phyloP scores from a whole-genome alignment of 2,888 invertebrate species.

The Watsonalla cultraria region DNA sequence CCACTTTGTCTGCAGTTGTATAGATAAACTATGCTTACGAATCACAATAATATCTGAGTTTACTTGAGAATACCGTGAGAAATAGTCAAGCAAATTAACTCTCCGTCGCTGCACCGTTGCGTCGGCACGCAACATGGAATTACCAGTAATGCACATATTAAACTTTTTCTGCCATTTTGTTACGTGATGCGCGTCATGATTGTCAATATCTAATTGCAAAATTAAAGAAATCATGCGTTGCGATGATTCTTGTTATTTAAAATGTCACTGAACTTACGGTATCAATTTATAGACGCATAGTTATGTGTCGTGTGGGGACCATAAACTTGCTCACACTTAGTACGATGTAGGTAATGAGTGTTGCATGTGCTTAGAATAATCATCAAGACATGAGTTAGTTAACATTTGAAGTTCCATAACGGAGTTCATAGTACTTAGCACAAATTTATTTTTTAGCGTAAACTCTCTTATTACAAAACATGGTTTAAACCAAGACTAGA shows the following conservation, averaged over 20 bases:
- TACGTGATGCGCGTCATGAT: conserved; percentile 43
- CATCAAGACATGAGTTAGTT: too few species aligned
- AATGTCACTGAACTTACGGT: too few species aligned
- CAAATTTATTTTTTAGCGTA: conserved; percentile 49
- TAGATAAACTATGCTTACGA: conserved; percentile 22
- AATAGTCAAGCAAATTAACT: conserved; percentile 57
- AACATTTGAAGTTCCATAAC: too few species aligned
- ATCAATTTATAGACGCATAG: too few species aligned
- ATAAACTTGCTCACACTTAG: too few species aligned
- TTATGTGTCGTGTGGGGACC: too few species aligned
- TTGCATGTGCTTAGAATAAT: too few species aligned
- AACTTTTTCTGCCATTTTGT: conserved; percentile 39
- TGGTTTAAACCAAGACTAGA: conserved; percentile 57
- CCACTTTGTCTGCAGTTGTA: conserved; percentile 16
- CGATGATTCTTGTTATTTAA: too few species aligned
- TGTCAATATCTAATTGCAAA: conserved; percentile 28
- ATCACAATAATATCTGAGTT: conserved; percentile 37
- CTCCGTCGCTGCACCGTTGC: conserved; percentile 42
- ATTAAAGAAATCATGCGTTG: too few species aligned
- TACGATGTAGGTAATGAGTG: too few species aligned
- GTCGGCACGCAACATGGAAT: conserved; percentile 59
- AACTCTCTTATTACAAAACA: conserved; percentile 33
- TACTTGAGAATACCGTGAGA: conserved; percentile 61
- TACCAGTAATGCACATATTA: conserved; percentile 40
- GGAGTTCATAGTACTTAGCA: too few species aligned